Evolutionary conservation across 2,888 invertebrate genomes (phyloP), one percentile per base, ranked within the genome.

Genomic region (Pharmacophagus antenor): DNA sequence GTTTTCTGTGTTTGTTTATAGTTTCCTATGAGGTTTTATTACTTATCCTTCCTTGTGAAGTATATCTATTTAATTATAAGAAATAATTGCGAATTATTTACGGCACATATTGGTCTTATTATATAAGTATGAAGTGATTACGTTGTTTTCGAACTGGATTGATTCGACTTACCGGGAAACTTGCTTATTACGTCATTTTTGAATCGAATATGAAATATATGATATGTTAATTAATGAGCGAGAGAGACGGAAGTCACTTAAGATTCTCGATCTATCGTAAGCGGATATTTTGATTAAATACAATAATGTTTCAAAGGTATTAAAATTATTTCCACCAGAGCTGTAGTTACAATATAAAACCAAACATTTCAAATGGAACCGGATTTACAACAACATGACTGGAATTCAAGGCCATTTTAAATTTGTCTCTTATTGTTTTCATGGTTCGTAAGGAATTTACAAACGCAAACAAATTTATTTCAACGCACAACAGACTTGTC

Each of bases 381-480:
- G 31, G 12, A 2, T 31, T 31, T 31, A 31, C 12, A 31, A 31
- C 8, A 10, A 31, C 12, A 31, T 10, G 3, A 31, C 2, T 27
- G 27, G 5, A 27, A n/a, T 37, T n/a, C 4, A 12, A 31, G 0
- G 2, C 0, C 15, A 15, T 37, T 1, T 8, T 3, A 15, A 37
- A 3, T 15, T 4, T 7, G 3, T 8, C n/a, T 37, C n/a, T 37
- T 37, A 31, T 12, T 15, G 3, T 37, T n/a, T n/a, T n/a, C n/a
- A n/a, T n/a, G n/a, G n/a, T n/a, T n/a, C n/a, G n/a, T n/a, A n/a
- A n/a, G n/a, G n/a, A n/a, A 37, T 4, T 5, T 5, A n/a, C 37
- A 37, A n/a, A 37, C n/a, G 37, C n/a, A 37, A 37, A 37, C n/a
- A 37, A 37, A 15, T 37, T 37, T n/a, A 37, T 37, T n/a, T 37